Evolutionary conservation across 2,797 vertebrate species (phyloP).

Genomic region (Neosalanx taihuensis): DNA sequence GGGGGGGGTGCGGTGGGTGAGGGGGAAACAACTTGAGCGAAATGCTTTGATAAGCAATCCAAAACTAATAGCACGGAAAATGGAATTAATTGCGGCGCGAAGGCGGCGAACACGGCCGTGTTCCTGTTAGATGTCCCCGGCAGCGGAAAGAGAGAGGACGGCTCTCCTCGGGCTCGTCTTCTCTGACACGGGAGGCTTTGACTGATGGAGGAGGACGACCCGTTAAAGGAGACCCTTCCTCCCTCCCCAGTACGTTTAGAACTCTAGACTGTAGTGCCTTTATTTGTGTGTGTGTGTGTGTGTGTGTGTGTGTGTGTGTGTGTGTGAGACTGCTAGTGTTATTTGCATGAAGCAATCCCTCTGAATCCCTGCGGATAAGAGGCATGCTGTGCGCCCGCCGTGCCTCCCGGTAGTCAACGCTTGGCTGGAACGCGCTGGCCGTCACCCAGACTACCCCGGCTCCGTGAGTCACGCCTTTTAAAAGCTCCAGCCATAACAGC

Average conservation of each 20-base stretch:
- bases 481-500: constrained; percentile 64
- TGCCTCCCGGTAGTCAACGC: constrained; percentile 34
- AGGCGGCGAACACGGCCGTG: constrained; percentile 34
- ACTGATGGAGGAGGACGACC: not conserved
- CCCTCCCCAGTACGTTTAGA: not conserved
- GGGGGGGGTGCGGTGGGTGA: too few relatives aligned
- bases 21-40: constrained; percentile 68
- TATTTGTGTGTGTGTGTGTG: constrained; percentile 12
- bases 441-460: constrained; percentile 48
- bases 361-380: constrained; percentile 32
- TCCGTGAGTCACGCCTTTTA: constrained; percentile 69
- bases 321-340: too few relatives aligned
- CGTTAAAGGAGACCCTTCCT: not conserved
- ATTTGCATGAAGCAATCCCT: too few relatives aligned
- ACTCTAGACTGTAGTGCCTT: not conserved
- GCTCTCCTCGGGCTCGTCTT: constrained; percentile 1
- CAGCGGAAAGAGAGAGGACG: not conserved
- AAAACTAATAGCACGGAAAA: constrained; percentile 78
- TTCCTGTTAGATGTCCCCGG: constrained; percentile 4
- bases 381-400: constrained; percentile 41
- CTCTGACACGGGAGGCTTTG: not conserved
- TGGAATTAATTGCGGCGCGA: constrained; percentile 78
- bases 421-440: constrained; percentile 58
- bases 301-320: constrained; percentile 32
- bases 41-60: constrained; percentile 79